These are phyloP conservation scores for Hyles vespertilio DNA, from an alignment of 1,140 invertebrate species.

Conservation along the genomic window DNA sequence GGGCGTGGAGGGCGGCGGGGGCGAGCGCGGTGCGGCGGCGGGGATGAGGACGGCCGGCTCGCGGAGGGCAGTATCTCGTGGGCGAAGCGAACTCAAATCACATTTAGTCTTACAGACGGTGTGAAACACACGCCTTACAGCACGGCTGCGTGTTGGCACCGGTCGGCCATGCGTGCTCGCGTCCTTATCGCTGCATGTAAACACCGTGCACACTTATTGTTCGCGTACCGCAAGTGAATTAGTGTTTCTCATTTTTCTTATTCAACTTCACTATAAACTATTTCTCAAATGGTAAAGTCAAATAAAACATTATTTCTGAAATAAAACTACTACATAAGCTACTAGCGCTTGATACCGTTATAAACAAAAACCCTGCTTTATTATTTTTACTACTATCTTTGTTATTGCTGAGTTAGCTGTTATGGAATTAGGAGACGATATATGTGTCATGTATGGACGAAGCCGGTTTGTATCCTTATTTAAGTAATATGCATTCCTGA, in stretches of 20 bases:
- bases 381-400: no score
- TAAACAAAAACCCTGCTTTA: no score
- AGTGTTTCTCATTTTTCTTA: no score
- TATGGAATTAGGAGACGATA: conserved; percentile 60
- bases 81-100: conserved; percentile 48
- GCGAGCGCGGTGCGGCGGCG: conserved; percentile 17
- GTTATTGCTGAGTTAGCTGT: conserved; percentile 33
- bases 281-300: no score
- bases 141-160: conserved; percentile 13
- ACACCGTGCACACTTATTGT: neutral
- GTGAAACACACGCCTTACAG: conserved; percentile 34
- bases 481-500: neutral
- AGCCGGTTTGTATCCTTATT: conserved; percentile 49
- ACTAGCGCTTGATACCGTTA: no score
- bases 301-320: no score
- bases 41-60: conserved; percentile 23
- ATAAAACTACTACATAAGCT: no score
- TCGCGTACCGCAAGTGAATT: neutral
- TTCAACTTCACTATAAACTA: no score
- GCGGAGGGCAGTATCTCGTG: conserved; percentile 45
- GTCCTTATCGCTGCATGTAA: neutral
- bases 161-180: conserved; percentile 6
- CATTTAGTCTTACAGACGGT: conserved; percentile 50
- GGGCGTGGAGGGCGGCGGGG: conserved; percentile 11
- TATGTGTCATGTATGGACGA: conserved; percentile 50